phyloP scores from a whole-genome alignment of 2,113 vertebrate genomes.

The Spheniscus mendiculus region DNA sequence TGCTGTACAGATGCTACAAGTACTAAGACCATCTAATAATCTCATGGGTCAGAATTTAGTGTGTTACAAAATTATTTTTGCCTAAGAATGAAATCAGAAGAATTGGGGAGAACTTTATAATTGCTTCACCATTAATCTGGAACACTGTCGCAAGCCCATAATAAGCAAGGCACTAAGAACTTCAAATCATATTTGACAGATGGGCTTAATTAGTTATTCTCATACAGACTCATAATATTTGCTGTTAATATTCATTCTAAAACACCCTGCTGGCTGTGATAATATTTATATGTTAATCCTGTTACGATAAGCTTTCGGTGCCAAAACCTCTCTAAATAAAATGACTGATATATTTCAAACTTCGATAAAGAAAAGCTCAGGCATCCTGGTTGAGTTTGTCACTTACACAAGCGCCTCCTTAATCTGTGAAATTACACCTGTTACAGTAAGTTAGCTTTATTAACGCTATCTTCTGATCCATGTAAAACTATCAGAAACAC shows the following conservation, averaged over 20 bases:
- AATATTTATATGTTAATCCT: slow-evolving; percentile 64
- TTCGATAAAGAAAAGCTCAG: not conserved
- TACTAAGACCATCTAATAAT: not conserved
- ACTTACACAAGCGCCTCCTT: slow-evolving; percentile 56
- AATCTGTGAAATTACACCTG: slow-evolving; percentile 88
- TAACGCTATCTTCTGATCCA: slow-evolving; percentile 77
- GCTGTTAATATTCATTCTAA: slow-evolving; percentile 55
- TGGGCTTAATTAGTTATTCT: slow-evolving; percentile 52
- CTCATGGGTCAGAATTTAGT: not conserved
- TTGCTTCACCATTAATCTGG: not conserved
- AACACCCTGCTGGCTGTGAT: slow-evolving; percentile 54
- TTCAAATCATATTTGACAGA: slow-evolving; percentile 34
- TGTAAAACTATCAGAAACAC: slow-evolving; percentile 72
- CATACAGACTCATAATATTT: slow-evolving; percentile 54
- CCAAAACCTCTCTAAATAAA: slow-evolving; percentile 40
- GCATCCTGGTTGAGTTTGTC: not conserved
- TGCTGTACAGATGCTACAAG: not conserved
- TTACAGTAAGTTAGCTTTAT: slow-evolving; percentile 82
- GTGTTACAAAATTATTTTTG: not conserved
- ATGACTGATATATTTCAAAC: slow-evolving; percentile 26
- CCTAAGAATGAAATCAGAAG: not conserved
- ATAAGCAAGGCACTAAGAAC: not conserved
- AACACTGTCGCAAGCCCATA: not conserved
- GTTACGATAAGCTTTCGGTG: slow-evolving; percentile 1
- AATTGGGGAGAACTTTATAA: not conserved